phyloP scores from a whole-genome alignment of 2,797 vertebrate species.

The Gallinago nigripennis region DNA sequence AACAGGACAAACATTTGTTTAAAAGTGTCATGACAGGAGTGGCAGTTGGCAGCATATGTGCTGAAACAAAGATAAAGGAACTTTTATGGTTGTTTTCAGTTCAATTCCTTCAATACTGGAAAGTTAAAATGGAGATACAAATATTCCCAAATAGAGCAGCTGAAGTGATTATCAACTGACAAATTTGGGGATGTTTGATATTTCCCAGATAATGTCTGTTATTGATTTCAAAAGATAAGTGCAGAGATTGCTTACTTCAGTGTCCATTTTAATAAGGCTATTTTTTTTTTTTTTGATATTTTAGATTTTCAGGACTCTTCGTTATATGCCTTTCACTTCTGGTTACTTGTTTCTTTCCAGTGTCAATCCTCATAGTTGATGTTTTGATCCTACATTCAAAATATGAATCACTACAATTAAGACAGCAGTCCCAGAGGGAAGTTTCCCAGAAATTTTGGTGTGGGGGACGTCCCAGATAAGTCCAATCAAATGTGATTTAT shows the following conservation, averaged over 20 bases:
- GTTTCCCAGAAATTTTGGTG: neutral
- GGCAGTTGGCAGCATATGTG: neutral
- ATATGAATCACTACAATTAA: neutral
- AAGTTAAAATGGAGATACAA: neutral
- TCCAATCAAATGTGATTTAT: neutral
- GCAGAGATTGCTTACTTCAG: neutral
- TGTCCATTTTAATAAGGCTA: neutral
- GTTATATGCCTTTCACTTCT: neutral
- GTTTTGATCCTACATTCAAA: neutral
- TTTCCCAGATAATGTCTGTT: neutral
- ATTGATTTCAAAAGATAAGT: neutral
- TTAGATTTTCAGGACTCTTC: neutral
- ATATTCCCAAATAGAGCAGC: neutral
- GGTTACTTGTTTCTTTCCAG: neutral
- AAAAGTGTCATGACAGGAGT: neutral
- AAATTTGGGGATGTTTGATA: neutral
- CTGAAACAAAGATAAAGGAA: neutral
- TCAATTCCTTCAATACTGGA: neutral
- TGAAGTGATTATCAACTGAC: neutral
- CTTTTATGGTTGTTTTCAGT: neutral
- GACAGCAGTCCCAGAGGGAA: neutral
- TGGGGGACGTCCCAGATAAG: neutral
- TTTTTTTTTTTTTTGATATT: neutral
- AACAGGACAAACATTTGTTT: neutral
- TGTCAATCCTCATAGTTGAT: neutral